Evolutionary conservation across 2,797 vertebrate genomes (phyloP), one percentile per base, ranked within the genome.

Genomic region (Balearica regulorum): DNA sequence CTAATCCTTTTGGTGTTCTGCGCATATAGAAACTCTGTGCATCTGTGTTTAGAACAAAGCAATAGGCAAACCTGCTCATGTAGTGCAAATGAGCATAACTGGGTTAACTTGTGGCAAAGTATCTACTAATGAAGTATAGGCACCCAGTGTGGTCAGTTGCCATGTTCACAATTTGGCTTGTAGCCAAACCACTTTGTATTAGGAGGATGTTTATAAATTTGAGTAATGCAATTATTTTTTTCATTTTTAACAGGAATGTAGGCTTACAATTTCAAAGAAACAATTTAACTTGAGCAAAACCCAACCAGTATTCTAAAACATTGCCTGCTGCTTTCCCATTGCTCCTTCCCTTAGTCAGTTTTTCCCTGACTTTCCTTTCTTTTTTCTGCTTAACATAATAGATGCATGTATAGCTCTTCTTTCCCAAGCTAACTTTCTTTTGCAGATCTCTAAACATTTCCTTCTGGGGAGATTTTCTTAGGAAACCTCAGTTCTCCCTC

Each of bases 311-410:
- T 37, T 91, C 57, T 84, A 57, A 94, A 93, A 35, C 37, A 19
- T 9, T 93, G 86, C 78, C 69, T 95, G 89, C 71, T 89, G 76
- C 89, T 90, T 88, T 94, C 84, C 79, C 53, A 21, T 12, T 89
- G 65, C 71, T 93, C 61, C 65, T 87, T 53, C 57, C 65, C 37
- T 64, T 86, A 75, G 60, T 37, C 69, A 66, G 65, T 33, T 66
- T 83, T 83, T 53, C 70, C 24, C 43, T 19, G 8, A 22, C 84
- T 86, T 73, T 81, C 49, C 43, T 60, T 79, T 60, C n/a, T 62
- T 93, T 60, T 60, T 93, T 91, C 94, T 87, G 37, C 51, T 31
- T 93, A 48, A 58, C 4, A 0, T 81, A 51, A 16, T 16, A 57
- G 29, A 61, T 94, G 95, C 90, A 92, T 39, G 90, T 44, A 19